Evolutionary conservation across 2,888 invertebrate genomes (phyloP).

Genomic region (Watsonalla cultraria): DNA sequence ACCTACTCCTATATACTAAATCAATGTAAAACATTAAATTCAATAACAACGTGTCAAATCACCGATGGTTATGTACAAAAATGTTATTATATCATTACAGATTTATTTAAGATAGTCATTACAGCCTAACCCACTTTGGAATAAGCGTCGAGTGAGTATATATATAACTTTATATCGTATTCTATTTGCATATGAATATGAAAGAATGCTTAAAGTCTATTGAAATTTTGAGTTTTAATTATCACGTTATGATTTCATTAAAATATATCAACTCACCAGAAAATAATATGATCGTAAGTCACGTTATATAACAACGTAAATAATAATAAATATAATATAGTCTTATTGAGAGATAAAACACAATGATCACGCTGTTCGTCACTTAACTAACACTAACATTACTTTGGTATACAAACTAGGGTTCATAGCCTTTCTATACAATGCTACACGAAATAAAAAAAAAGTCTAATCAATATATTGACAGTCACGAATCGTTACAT

Average conservation of each 20-base stretch:
- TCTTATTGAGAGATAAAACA: slow-evolving; percentile 46
- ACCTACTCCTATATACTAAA: slow-evolving; percentile 39
- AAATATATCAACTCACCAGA: not conserved
- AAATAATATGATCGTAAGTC: not conserved
- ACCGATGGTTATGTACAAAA: slow-evolving; percentile 59
- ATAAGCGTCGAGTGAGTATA: no score
- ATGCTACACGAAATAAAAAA: not conserved
- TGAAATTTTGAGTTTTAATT: no score
- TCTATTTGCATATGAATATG: no score
- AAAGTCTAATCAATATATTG: not conserved
- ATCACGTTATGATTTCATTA: no score
- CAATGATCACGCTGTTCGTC: slow-evolving; percentile 37
- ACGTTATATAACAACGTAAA: slow-evolving; percentile 21
- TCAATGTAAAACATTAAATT: slow-evolving; percentile 67
- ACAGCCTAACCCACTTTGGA: no score
- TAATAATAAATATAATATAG: slow-evolving; percentile 55
- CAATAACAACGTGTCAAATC: slow-evolving; percentile 58
- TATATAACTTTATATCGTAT: no score
- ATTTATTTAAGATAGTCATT: no score
- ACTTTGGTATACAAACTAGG: slow-evolving; percentile 66
- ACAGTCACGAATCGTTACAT: not conserved
- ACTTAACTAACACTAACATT: slow-evolving; percentile 45
- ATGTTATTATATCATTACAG: slow-evolving; percentile 8
- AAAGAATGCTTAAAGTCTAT: no score
- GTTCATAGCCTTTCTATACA: slow-evolving; percentile 42